These are phyloP conservation scores for Burhinus bistriatus DNA, from an alignment of 2,113 vertebrate genomes.

Conservation along the genomic window DNA sequence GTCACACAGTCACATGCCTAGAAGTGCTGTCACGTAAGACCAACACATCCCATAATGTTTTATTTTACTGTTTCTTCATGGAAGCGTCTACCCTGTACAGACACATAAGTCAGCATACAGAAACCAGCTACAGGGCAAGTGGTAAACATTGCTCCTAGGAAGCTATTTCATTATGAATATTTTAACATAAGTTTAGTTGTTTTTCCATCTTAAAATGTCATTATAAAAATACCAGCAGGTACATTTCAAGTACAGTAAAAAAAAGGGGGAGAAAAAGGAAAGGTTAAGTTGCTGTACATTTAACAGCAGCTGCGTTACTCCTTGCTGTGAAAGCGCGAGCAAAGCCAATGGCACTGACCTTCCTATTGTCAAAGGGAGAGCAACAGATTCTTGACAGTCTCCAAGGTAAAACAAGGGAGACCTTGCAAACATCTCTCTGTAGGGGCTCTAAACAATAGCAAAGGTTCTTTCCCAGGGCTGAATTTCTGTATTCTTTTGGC, in stretches of 20 bases:
- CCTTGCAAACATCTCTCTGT: background rate
- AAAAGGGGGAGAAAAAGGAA: background rate
- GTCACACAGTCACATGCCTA: background rate
- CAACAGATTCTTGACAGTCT: constrained; percentile 5
- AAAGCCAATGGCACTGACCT: background rate
- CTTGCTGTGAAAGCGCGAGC: background rate
- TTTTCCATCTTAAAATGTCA: background rate
- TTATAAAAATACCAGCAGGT: background rate
- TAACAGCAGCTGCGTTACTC: background rate
- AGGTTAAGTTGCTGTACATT: background rate
- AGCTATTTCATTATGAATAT: background rate
- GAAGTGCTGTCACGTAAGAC: background rate
- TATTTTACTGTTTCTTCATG: background rate
- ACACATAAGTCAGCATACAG: background rate
- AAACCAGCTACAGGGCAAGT: background rate
- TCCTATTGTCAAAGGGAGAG: background rate
- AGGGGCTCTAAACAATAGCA: background rate
- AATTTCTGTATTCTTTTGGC: constrained; percentile 3
- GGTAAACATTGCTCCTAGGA: background rate
- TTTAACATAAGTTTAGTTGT: background rate
- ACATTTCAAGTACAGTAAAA: background rate
- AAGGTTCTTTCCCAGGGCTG: constrained; percentile 38
- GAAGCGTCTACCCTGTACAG: background rate
- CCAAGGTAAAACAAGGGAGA: constrained; percentile 11
- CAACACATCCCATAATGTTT: background rate